Conservation (phyloP, 2,888 invertebrate species). For the Trichopria drosophilae region DNA sequence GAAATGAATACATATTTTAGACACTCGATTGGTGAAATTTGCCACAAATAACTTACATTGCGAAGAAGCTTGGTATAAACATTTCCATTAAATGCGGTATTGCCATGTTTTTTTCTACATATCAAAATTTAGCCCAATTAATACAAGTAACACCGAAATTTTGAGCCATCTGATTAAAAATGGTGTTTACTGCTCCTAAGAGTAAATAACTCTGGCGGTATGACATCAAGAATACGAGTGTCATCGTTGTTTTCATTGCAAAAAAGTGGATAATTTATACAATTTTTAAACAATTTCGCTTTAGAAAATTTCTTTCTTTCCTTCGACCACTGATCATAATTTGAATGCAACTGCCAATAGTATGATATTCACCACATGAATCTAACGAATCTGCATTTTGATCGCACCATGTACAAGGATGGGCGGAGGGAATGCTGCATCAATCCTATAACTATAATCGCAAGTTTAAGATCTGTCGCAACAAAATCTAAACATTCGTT, state of each 20-base stretch:
- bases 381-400: background rate
- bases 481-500: no score
- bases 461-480: constrained; percentile 6
- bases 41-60: no score
- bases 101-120: constrained; percentile 2
- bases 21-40: constrained; percentile 2
- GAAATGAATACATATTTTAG: background rate
- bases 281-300: constrained; percentile 1
- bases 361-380: no score
- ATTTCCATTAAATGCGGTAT: background rate
- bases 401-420: constrained; percentile 5
- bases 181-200: no score
- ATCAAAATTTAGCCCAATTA: constrained; percentile 2
- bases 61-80: constrained; percentile 1
- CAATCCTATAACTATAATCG: background rate
- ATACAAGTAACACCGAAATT: no score
- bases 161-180: no score
- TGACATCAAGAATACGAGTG: no score
- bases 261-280: constrained; percentile 5
- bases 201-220: no score
- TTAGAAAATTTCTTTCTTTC: background rate
- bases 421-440: constrained; percentile 4
- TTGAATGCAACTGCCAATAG: no score
- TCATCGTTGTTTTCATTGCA: constrained; percentile 4
- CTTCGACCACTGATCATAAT: background rate